Evolutionary conservation across 1,140 invertebrate species (phyloP).

Genomic region (Apis dorsata): DNA sequence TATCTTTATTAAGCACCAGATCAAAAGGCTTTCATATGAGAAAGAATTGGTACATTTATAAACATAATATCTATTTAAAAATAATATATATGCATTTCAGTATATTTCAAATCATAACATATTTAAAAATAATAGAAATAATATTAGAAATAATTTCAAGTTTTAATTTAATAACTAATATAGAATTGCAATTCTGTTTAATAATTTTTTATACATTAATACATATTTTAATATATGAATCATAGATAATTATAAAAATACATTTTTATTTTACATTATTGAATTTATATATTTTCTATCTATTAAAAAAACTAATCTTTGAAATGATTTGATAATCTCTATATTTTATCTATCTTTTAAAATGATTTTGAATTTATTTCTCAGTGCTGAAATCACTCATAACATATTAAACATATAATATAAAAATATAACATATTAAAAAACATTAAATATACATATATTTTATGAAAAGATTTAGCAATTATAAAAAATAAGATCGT

Average conservation of each 20-base stretch:
- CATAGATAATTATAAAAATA: background rate
- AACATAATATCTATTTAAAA: background rate
- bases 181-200: background rate
- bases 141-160: background rate
- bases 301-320: background rate
- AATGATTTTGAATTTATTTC: background rate
- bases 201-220: background rate
- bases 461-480: background rate
- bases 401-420: background rate
- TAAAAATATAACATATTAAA: background rate
- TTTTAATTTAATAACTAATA: background rate
- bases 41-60: background rate
- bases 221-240: background rate
- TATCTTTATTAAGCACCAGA: conserved; percentile 2
- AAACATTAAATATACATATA: background rate
- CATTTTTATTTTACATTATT: background rate
- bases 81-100: background rate
- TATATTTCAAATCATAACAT: background rate
- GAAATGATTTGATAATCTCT: conserved; percentile 9
- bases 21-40: conserved; percentile 3
- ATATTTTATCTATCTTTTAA: background rate
- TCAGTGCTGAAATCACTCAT: background rate
- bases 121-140: background rate
- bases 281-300: background rate
- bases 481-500: background rate